These are phyloP conservation scores for Passer montanus DNA, from an alignment of 2,113 vertebrate genomes.

Conservation along the genomic window DNA sequence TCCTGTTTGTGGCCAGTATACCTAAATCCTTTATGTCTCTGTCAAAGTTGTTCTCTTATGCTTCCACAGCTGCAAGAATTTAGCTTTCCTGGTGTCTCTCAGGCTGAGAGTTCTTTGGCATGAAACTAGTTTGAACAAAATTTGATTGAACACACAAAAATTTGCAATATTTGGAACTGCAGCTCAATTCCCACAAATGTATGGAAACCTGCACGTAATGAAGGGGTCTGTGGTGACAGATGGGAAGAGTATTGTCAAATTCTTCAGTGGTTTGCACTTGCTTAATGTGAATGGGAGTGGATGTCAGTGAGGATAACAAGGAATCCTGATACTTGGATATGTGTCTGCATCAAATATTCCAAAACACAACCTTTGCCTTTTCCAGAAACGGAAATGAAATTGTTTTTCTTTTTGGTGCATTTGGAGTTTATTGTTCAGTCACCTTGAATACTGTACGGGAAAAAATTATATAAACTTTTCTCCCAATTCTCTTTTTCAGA, in stretches of 20 bases:
- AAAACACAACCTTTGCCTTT: background rate
- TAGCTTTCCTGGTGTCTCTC: background rate
- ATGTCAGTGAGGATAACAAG: background rate
- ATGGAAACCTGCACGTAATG: accelerated
- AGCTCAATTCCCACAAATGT: background rate
- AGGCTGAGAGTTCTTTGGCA: background rate
- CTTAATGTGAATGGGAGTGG: background rate
- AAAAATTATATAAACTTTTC: background rate
- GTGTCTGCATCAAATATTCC: background rate
- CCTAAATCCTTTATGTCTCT: background rate
- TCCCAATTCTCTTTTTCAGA: background rate
- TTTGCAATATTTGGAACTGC: background rate
- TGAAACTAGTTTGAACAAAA: background rate
- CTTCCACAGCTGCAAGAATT: background rate
- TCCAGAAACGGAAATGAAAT: background rate
- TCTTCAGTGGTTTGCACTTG: background rate
- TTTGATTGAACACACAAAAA: background rate
- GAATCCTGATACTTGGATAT: background rate
- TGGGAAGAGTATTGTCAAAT: background rate
- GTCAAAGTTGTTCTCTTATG: background rate
- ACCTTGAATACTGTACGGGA: background rate
- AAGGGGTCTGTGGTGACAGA: background rate
- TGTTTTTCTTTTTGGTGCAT: background rate
- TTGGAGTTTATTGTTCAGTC: background rate
- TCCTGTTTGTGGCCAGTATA: background rate